Evolutionary conservation across 92 coral and sea anemone genomes (phyloP), one percentile per base, ranked within the genome.

Genomic region (Zoanthus gigantus): DNA sequence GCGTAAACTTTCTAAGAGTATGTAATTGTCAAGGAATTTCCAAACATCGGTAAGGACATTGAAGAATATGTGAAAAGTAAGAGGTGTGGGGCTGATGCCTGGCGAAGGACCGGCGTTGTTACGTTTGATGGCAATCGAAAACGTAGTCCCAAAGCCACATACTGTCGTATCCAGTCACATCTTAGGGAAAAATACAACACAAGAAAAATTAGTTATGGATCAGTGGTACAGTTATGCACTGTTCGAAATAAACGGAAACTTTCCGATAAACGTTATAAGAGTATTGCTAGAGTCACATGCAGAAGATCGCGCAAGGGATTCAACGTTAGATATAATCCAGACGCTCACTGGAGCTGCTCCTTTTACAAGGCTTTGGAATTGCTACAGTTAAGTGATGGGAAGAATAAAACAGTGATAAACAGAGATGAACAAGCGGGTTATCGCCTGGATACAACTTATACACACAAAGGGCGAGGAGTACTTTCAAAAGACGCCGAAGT

Each of bases 401-500:
- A 12, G 14, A 69, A 92, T 77, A 92, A 88, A 80, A 60, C 89
- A 15, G 37, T 84, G n/a, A 4, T 92, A 46, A 89, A 89, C 47
- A 53, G 92, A 30, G 92, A 92, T 29, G 88, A 92, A 42, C 94
- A 92, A 37, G 92, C 94, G 5, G 92, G 94, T 8, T 92, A 88
- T 67, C 9, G 90, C 11, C 83, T 92, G 0, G 94, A 92, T 32
- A 92, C 88, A 3, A 92, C 90, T 1, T 92, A 48, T 57, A 92
- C 94, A 42, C 94, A 91, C 37, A 72, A 75, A 17, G 82, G 91
- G 68, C 69, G 79, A 63, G 78, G 89, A 16, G 61, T 88, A 47
- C 71, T 87, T 57, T 75, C 75, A 44, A 34, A 3, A 1, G 69
- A 66, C 32, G 14, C 65, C 8, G 87, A 76, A 28, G 83, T 83